Conservation (phyloP, 2,113 vertebrate genomes). For the Channa maculata region DNA sequence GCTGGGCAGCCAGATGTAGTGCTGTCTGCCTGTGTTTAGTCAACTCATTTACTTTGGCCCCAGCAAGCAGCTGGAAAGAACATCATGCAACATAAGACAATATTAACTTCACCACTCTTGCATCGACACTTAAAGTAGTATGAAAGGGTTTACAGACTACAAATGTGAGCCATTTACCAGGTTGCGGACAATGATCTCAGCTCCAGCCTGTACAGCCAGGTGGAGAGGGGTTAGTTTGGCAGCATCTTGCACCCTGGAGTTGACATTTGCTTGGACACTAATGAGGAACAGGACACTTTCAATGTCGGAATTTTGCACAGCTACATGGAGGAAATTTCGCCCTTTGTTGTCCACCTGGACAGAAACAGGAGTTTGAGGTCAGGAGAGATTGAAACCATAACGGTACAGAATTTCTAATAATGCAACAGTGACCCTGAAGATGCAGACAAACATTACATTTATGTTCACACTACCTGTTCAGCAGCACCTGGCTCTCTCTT, state of each 20-base stretch:
- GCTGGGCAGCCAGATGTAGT: slow-evolving; percentile 95
- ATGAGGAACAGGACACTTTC: slow-evolving; percentile 99
- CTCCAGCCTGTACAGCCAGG: slow-evolving; percentile 95
- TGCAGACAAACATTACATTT: neutral
- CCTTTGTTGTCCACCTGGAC: slow-evolving; percentile 97
- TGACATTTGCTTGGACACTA: slow-evolving; percentile 97
- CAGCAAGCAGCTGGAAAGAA: slow-evolving; percentile 90
- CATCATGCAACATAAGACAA: neutral
- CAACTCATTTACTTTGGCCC: slow-evolving; percentile 96
- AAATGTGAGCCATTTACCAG: slow-evolving; percentile 82
- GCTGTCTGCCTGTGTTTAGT: slow-evolving; percentile 98
- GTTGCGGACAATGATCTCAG: slow-evolving; percentile 98
- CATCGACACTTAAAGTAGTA: too few relatives aligned
- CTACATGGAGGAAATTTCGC: slow-evolving; percentile 95
- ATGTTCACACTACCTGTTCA: slow-evolving; percentile 87
- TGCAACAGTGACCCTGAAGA: neutral
- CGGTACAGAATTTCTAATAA: too few relatives aligned
- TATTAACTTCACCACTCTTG: neutral
- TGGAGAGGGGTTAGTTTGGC: slow-evolving; percentile 96
- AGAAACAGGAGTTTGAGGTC: slow-evolving; percentile 2
- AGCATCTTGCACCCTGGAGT: slow-evolving; percentile 95
- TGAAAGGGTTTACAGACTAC: too few relatives aligned
- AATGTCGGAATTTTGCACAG: slow-evolving; percentile 96
- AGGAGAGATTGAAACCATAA: neutral
- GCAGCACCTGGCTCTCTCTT: slow-evolving; percentile 96